A percentile compares a stretch with the other conserved stretches of the same genome.
Conservation (phyloP, 2,888 invertebrate genomes). For the Escarpia spicata region DNA sequence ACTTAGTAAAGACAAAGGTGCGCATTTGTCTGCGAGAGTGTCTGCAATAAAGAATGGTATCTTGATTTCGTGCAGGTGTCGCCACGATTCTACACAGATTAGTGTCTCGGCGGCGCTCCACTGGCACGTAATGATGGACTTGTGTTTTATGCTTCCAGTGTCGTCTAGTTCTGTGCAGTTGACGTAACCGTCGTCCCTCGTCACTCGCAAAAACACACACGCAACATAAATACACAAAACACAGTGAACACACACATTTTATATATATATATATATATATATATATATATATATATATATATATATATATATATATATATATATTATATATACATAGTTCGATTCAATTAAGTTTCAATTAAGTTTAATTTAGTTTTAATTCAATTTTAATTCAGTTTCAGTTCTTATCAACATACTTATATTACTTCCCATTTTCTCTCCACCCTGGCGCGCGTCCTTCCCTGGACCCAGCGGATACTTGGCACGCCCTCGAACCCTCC, state of each 20-base stretch:
- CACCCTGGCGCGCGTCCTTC: not conserved
- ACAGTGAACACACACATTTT: not conserved
- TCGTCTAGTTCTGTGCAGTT: not conserved
- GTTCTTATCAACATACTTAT: not conserved
- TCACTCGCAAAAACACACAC: not conserved
- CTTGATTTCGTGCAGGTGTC: not conserved
- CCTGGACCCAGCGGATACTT: not conserved
- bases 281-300: not conserved
- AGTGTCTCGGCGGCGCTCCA: not conserved
- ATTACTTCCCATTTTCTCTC: not conserved
- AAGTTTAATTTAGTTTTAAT: too few relatives aligned
- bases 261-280: not conserved
- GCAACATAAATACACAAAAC: not conserved
- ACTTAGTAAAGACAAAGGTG: not conserved
- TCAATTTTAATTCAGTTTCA: not conserved
- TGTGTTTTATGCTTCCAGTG: not conserved
- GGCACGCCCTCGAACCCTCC: conserved; percentile 3
- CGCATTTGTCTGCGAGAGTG: not conserved
- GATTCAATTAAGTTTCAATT: too few relatives aligned
- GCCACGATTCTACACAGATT: not conserved
- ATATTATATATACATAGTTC: too few relatives aligned
- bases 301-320: too few relatives aligned
- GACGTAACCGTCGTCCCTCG: not conserved
- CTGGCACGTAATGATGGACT: not conserved
- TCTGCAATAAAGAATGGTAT: not conserved